Conservation (phyloP, 1,140 invertebrate species). For the Radopholus similis region DNA sequence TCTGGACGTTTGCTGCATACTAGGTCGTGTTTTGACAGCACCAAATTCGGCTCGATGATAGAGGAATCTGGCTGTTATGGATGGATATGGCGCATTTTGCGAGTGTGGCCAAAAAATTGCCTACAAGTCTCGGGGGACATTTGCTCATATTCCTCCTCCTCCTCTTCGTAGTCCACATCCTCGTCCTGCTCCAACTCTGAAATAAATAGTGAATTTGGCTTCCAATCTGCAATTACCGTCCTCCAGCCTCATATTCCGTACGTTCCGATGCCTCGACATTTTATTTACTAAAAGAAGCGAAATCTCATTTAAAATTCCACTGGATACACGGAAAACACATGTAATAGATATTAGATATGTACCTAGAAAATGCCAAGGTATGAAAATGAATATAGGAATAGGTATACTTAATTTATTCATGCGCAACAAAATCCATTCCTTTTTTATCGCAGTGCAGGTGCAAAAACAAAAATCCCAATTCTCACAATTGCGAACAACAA, state of each 20-base stretch:
- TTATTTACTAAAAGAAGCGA: not conserved
- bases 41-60: conserved; percentile 5
- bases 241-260: conserved; percentile 42
- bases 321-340: not conserved
- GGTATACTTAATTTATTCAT: no score
- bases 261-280: conserved; percentile 41
- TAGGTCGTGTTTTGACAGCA: not conserved
- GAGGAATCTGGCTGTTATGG: conserved; percentile 2
- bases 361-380: no score
- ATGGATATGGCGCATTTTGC: not conserved
- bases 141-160: conserved; percentile 30
- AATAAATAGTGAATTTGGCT: not conserved
- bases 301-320: not conserved
- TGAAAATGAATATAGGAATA: no score
- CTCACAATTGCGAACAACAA: no score
- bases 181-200: conserved; percentile 38
- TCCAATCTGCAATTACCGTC: conserved; percentile 29
- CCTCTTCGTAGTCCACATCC: conserved; percentile 38
- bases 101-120: not conserved
- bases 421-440: no score
- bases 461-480: no score
- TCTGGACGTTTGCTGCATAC: no score
- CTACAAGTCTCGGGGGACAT: conserved; percentile 24
- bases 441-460: no score
- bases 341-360: no score